Evolutionary conservation across 2,797 vertebrate species (phyloP), one percentile per base, ranked within the genome.

Genomic region (Myotis pilosus): DNA sequence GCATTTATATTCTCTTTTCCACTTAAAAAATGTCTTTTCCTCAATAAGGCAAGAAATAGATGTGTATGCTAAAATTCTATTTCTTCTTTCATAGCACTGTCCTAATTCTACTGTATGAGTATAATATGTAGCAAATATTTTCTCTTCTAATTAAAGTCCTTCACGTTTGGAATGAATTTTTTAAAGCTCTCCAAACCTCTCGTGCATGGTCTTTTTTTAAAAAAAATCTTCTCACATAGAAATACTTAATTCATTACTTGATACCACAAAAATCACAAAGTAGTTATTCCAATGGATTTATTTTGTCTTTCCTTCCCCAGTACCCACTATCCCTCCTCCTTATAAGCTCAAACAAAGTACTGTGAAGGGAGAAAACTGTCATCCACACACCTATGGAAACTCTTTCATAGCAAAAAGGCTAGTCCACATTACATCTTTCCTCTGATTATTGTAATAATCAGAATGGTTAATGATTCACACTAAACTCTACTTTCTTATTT

Each of bases 401-500:
- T 82, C 71, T 84, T 92, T 38, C 57, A 36, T 25, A 53, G 38
- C 25, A 90, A 41, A n/a, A 30, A 85, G 12, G 10, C 8, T 90
- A 90, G 47, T 51, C 82, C 78, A 74, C 2, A 16, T 66, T 94
- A 3, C 49, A 78, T 88, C 41, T 94, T 97, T 91, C 57, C 64
- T 92, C 25, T 0, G 16, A 87, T 36, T 5, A 78, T 95, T 71
- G 51, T 62, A 87, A 97, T 91, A 97, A 96, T 57, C 20, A 94
- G 3, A 17, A 83, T 92, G 91, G 80, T 72, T 96, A 91, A 94
- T 71, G 33, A 9, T 62, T 92, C 55, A 87, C 75, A 89, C 92
- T 87, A 91, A 95, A 95, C 95, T 62, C 1, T 92, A 83, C 79
- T 96, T 4, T 95, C 69, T 95, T 95, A 41, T 95, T 97, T 97